Percentiles rank a stretch among this genome's conserved stretches.
Conservation (phyloP, 2,797 vertebrate genomes). For the Eurystomus glaucurus region DNA sequence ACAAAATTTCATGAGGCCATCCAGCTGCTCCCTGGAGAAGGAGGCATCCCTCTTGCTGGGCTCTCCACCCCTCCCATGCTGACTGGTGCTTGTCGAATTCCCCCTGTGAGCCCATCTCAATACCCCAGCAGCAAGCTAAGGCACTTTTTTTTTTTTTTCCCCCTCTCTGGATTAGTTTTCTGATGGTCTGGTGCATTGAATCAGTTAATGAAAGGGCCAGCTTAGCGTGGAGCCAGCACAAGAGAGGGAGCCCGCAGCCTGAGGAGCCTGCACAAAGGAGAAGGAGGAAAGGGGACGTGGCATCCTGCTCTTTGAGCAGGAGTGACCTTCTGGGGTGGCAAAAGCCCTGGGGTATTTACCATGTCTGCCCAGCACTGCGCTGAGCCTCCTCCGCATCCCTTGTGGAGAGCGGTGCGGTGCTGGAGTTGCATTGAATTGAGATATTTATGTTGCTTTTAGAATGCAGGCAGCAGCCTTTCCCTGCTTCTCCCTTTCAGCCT, state of each 20-base stretch:
- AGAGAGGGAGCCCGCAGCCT: not conserved
- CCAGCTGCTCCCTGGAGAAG: not conserved
- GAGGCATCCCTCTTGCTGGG: not conserved
- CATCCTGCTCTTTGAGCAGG: not conserved
- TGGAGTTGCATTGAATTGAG: not conserved
- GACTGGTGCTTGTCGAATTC: not conserved
- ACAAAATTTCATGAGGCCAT: fast-evolving
- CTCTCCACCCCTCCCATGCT: not conserved
- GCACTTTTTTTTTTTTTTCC: not conserved
- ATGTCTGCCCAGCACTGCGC: not conserved
- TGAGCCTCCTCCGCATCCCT: not conserved
- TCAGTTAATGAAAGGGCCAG: slow-evolving; percentile 14
- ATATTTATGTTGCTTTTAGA: not conserved
- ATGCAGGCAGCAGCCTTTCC: not conserved
- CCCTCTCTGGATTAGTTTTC: slow-evolving; percentile 39
- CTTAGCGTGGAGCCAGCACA: not conserved
- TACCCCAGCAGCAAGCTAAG: not conserved
- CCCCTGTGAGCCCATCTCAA: slow-evolving; percentile 1
- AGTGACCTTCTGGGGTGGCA: not conserved
- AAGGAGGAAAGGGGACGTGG: not conserved
- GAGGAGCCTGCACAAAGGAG: slow-evolving; percentile 8
- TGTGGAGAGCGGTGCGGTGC: not conserved
- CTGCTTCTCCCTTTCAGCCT: not conserved
- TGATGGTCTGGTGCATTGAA: slow-evolving; percentile 34
- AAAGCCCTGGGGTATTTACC: not conserved